Conservation (phyloP, 2,888 invertebrate genomes). For the Linyphia triangularis region DNA sequence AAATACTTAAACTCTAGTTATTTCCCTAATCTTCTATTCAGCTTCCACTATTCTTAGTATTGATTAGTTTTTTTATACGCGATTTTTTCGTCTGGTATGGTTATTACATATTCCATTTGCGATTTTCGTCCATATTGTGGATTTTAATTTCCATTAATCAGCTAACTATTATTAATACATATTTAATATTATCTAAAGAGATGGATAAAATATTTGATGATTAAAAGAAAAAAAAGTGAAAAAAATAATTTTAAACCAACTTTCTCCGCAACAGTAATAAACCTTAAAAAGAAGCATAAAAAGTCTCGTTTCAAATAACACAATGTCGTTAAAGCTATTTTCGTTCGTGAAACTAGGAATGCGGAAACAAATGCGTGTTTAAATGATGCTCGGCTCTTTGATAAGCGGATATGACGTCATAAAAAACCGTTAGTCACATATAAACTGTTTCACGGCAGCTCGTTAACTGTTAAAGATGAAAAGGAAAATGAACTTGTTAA, state of each 20-base stretch:
- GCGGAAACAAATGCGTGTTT: constrained; percentile 39
- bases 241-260: not conserved
- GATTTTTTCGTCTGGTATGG: too few relatives aligned
- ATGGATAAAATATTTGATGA: too few relatives aligned
- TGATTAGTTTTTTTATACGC: too few relatives aligned
- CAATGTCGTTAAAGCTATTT: constrained; percentile 8
- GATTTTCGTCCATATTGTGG: too few relatives aligned
- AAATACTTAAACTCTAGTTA: too few relatives aligned
- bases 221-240: too few relatives aligned
- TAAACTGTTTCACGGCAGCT: constrained; percentile 46
- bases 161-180: too few relatives aligned
- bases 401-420: constrained; percentile 72
- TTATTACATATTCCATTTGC: too few relatives aligned
- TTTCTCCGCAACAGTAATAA: not conserved
- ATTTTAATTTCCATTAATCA: too few relatives aligned
- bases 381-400: not conserved
- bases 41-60: too few relatives aligned
- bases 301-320: not conserved
- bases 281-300: not conserved
- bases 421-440: constrained; percentile 54
- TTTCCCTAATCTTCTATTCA: too few relatives aligned
- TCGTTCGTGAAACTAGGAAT: constrained; percentile 6
- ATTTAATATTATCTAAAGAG: too few relatives aligned
- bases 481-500: not conserved
- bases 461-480: constrained; percentile 17